phyloP scores from a whole-genome alignment of 2,888 invertebrate genomes.

The Invenusta paracnida region DNA sequence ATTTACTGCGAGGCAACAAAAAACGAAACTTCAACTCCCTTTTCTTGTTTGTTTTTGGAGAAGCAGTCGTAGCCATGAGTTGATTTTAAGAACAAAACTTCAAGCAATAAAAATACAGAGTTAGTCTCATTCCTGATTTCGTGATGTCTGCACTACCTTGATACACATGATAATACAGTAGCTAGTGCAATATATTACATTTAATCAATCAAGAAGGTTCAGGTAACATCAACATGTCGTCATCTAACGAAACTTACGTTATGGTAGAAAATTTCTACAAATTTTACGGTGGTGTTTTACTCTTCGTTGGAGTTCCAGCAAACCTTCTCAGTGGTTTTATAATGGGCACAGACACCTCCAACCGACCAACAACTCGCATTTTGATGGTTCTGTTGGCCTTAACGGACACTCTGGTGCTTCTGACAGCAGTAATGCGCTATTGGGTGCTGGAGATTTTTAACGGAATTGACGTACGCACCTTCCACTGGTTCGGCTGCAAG shows the following conservation, averaged over 20 bases:
- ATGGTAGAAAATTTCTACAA: conserved; percentile 35
- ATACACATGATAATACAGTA: too few relatives aligned
- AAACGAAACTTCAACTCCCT: too few relatives aligned
- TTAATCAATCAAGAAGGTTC: too few relatives aligned
- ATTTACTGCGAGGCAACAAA: too few relatives aligned
- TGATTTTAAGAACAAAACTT: too few relatives aligned
- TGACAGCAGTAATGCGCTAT: conserved; percentile 41
- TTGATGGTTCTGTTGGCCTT: conserved; percentile 43
- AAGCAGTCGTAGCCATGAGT: too few relatives aligned
- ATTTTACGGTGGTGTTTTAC: conserved; percentile 36
- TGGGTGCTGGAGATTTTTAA: conserved; percentile 42
- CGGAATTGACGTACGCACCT: conserved; percentile 34
- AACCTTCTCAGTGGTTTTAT: conserved; percentile 42
- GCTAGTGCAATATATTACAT: too few relatives aligned
- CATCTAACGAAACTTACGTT: background rate
- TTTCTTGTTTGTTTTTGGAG: too few relatives aligned
- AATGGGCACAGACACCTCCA: conserved; percentile 39
- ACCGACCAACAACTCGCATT: conserved; percentile 40
- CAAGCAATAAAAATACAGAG: too few relatives aligned
- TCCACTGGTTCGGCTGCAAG: conserved; percentile 10
- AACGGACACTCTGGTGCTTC: conserved; percentile 40
- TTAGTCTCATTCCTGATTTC: too few relatives aligned
- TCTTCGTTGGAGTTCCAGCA: conserved; percentile 39
- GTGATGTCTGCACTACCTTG: too few relatives aligned
- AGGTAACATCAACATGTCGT: too few relatives aligned